phyloP scores from a whole-genome alignment of 2,113 vertebrate species.

The Sitta europaea region DNA sequence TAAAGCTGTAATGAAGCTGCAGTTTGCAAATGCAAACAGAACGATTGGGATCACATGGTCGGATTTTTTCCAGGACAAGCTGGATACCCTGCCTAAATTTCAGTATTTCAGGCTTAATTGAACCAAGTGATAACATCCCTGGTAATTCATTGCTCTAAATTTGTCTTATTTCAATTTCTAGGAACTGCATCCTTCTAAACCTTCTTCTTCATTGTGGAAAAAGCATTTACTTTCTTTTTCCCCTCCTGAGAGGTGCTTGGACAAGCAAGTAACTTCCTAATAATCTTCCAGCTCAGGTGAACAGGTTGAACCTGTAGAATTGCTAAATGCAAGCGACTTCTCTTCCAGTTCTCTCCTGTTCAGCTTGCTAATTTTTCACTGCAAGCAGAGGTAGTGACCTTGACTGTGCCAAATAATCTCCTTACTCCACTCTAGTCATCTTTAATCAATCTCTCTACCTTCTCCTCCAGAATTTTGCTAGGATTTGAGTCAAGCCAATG shows the following conservation, averaged over 20 bases:
- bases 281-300: neutral
- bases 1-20: neutral
- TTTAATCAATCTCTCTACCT: neutral
- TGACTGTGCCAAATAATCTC: neutral
- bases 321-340: neutral
- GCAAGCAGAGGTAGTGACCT: neutral
- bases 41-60: neutral
- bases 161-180: neutral
- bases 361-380: neutral
- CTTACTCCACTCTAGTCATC: neutral
- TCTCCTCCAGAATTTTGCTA: neutral
- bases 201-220: neutral
- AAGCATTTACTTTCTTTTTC: neutral
- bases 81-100: neutral
- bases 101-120: neutral
- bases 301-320: neutral
- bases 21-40: neutral
- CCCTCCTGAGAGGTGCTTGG: neutral
- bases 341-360: neutral
- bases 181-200: neutral
- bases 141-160: neutral
- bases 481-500: neutral
- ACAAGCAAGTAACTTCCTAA: neutral
- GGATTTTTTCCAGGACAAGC: neutral
- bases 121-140: neutral